Evolutionary conservation across 2,888 invertebrate species (phyloP).

Genomic region (Machimus atricapillus): DNA sequence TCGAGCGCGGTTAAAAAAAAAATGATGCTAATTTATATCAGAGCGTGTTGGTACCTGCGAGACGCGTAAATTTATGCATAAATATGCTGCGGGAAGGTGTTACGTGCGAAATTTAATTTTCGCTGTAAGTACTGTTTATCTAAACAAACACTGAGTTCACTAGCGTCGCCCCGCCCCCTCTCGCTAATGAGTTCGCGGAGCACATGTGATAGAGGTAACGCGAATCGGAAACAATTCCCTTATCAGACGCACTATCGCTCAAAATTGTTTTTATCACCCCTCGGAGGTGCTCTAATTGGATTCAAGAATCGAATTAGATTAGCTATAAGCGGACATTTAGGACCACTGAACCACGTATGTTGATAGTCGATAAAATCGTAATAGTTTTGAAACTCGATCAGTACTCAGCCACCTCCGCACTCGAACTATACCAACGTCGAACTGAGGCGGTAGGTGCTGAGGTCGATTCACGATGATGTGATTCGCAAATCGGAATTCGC

Average conservation of each 20-base stretch:
- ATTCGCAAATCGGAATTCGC: background rate
- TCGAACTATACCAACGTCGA: background rate
- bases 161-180: background rate
- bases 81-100: background rate
- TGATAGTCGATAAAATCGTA: background rate
- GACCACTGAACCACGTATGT: background rate
- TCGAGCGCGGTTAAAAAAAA: background rate
- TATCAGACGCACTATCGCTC: conserved; percentile 1
- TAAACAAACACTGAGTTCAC: background rate
- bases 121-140: background rate
- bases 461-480: background rate
- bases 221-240: conserved; percentile 7
- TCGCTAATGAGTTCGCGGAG: background rate
- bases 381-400: background rate
- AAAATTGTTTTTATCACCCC: background rate
- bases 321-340: background rate
- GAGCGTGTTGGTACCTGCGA: background rate
- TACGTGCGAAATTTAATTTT: background rate
- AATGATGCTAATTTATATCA: background rate
- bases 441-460: background rate
- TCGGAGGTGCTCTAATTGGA: background rate
- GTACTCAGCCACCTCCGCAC: background rate
- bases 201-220: conserved; percentile 2
- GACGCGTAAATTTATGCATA: background rate
- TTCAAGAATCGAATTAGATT: background rate